Percentiles rank a stretch among this genome's conserved stretches.
Conservation (phyloP, 2,797 vertebrate genomes). For the Lateolabrax maculatus region DNA sequence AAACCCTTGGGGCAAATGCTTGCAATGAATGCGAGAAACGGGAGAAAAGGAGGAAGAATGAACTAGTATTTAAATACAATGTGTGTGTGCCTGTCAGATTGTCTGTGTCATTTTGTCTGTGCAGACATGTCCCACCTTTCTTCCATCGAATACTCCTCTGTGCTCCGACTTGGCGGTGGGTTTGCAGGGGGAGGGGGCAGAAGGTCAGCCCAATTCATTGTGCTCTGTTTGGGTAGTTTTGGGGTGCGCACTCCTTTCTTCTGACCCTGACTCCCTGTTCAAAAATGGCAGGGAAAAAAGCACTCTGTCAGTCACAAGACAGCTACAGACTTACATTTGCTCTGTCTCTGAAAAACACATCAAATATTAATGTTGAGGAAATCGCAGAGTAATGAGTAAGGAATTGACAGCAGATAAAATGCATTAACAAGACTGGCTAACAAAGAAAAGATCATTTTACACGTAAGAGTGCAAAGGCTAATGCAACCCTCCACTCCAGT, state of each 20-base stretch:
- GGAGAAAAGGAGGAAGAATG: conserved; percentile 29
- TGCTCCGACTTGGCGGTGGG: conserved; percentile 91
- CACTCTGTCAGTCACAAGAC: conserved; percentile 48
- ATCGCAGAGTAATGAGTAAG: conserved; percentile 52
- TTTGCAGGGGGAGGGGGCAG: conserved; percentile 96
- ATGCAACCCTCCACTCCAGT: conserved; percentile 68
- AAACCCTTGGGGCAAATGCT: conserved; percentile 49
- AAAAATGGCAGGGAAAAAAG: conserved; percentile 44
- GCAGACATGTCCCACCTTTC: conserved; percentile 87
- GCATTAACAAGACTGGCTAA: conserved; percentile 63
- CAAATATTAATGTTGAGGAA: conserved; percentile 64
- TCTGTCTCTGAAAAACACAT: conserved; percentile 47
- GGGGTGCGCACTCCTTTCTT: conserved; percentile 94
- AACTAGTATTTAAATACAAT: conserved; percentile 44
- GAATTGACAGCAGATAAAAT: conserved; percentile 68
- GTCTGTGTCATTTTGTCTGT: conserved; percentile 50
- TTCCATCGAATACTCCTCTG: conserved; percentile 93
- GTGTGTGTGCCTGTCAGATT: conserved; percentile 48
- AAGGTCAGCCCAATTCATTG: conserved; percentile 98
- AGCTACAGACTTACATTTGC: conserved; percentile 33
- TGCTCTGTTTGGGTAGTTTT: conserved; percentile 94
- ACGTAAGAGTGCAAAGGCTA: conserved; percentile 64
- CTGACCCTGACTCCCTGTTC: conserved; percentile 97
- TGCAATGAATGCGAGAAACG: conserved; percentile 43
- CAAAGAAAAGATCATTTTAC: conserved; percentile 69